Conservation (phyloP, 2,888 invertebrate species). For the Caenorhabditis becei region DNA sequence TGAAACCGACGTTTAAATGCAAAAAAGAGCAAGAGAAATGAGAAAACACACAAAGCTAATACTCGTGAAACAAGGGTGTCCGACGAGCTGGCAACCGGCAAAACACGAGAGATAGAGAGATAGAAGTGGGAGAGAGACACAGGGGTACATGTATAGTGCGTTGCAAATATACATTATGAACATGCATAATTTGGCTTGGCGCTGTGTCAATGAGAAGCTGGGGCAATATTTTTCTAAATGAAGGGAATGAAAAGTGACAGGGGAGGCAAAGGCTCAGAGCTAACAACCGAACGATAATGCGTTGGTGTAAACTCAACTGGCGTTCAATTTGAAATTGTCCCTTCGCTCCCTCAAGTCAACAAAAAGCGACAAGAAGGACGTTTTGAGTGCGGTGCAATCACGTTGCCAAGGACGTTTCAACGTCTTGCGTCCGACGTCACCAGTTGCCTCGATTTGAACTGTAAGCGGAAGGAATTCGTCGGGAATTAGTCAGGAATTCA, state of each 20-base stretch:
- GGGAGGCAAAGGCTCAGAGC: neutral
- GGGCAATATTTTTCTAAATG: neutral
- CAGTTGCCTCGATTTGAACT: constrained; percentile 2
- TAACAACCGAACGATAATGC: neutral
- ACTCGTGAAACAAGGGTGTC: constrained; percentile 24
- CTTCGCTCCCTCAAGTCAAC: neutral
- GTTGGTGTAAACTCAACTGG: neutral
- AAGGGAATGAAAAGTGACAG: neutral
- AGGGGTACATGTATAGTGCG: constrained; percentile 39
- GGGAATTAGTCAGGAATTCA: no score
- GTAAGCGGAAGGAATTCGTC: neutral
- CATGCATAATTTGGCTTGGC: neutral
- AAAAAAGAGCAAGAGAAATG: neutral
- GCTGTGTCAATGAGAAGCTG: neutral
- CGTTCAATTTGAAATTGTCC: neutral
- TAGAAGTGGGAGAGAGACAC: constrained; percentile 7
- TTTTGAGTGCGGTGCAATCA: constrained; percentile 7
- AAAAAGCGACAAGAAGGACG: constrained; percentile 6
- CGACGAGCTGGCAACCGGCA: constrained; percentile 32
- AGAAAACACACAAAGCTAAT: constrained; percentile 7
- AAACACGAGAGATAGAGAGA: constrained; percentile 43
- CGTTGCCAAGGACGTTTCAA: neutral
- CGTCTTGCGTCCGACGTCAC: neutral
- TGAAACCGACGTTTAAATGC: neutral
- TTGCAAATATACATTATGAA: constrained; percentile 3